These are phyloP conservation scores for Aspidiotus destructor DNA, from an alignment of 2,888 invertebrate genomes.

Conservation along the genomic window DNA sequence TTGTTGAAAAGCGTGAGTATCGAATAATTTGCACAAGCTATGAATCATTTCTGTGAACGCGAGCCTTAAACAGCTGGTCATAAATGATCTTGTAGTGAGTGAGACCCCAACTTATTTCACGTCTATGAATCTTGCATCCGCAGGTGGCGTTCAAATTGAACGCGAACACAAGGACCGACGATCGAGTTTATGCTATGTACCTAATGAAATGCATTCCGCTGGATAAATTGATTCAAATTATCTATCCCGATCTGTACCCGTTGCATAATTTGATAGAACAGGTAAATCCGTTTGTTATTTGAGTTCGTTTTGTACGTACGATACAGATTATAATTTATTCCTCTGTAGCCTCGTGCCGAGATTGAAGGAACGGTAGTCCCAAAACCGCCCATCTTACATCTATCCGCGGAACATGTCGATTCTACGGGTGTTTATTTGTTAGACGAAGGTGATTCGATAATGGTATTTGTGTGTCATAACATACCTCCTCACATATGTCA, in stretches of 20 bases:
- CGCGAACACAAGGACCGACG: slow-evolving; percentile 79
- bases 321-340: slow-evolving; percentile 26
- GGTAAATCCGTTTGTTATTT: slow-evolving; percentile 39
- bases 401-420: slow-evolving; percentile 68
- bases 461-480: slow-evolving; percentile 72
- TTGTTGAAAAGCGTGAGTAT: slow-evolving; percentile 69
- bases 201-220: slow-evolving; percentile 83
- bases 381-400: slow-evolving; percentile 68
- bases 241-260: slow-evolving; percentile 89
- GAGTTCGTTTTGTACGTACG: too few relatives aligned
- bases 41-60: background rate
- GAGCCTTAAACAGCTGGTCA: background rate
- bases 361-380: slow-evolving; percentile 45
- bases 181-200: slow-evolving; percentile 86
- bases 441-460: slow-evolving; percentile 74
- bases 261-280: slow-evolving; percentile 61
- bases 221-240: slow-evolving; percentile 62
- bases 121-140: background rate
- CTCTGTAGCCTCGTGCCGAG: slow-evolving; percentile 39
- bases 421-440: slow-evolving; percentile 79
- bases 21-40: background rate
- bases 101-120: too few relatives aligned
- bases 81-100: slow-evolving; percentile 30
- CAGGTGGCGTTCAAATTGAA: slow-evolving; percentile 83
- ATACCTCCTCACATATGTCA: slow-evolving; percentile 64